Percentiles rank a stretch among this genome's conserved stretches.
These are phyloP conservation scores for Eupithecia abbreviata DNA, from an alignment of 2,888 invertebrate species.

Conservation along the genomic window DNA sequence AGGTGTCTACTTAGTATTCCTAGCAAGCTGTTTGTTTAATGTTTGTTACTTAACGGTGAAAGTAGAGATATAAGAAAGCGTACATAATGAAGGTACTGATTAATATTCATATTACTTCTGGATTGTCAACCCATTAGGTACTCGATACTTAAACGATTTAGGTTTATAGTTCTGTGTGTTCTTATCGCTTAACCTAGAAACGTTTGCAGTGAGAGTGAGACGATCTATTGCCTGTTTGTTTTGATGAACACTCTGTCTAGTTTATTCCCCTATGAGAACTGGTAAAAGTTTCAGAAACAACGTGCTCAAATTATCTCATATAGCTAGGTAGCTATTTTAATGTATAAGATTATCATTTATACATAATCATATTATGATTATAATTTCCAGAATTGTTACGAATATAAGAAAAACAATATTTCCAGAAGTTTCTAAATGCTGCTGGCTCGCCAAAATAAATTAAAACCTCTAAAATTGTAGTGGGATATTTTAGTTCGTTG, in stretches of 20 bases:
- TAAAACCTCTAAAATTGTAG: background rate
- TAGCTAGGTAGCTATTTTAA: no score
- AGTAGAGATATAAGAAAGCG: conserved; percentile 40
- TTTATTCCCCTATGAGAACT: background rate
- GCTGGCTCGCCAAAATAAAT: background rate
- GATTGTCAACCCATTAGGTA: conserved; percentile 29
- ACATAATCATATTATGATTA: no score
- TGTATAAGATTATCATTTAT: no score
- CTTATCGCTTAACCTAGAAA: conserved; percentile 27
- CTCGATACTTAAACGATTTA: conserved; percentile 17
- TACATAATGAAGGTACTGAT: conserved; percentile 44
- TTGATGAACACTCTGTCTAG: background rate
- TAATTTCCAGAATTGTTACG: no score
- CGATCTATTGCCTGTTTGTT: background rate
- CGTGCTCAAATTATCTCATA: background rate
- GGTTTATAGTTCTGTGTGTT: conserved; percentile 22
- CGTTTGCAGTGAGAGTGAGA: conserved; percentile 18
- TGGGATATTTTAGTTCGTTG: background rate
- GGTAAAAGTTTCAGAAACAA: background rate
- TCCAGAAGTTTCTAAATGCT: no score
- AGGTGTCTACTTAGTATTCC: conserved; percentile 30
- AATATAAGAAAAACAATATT: no score
- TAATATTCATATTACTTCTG: conserved; percentile 38
- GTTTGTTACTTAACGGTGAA: conserved; percentile 38
- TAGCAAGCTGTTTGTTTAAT: conserved; percentile 30